These are phyloP conservation scores for Andrena fulva DNA, from an alignment of 2,888 invertebrate genomes.

Conservation along the genomic window DNA sequence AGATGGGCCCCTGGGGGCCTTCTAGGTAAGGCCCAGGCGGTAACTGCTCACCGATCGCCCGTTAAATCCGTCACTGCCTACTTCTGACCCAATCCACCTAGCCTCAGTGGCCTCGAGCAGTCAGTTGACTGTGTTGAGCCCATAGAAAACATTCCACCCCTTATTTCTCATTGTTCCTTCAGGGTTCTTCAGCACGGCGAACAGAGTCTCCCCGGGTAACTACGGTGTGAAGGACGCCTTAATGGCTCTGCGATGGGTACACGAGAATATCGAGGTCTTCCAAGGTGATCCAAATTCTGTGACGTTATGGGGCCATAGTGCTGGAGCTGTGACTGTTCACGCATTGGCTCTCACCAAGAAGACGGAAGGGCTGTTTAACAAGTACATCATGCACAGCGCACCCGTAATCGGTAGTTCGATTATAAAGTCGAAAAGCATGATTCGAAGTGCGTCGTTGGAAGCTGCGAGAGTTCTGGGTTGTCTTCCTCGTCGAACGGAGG, in stretches of 20 bases:
- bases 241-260: constrained; percentile 78
- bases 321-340: constrained; percentile 74
- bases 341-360: constrained; percentile 74
- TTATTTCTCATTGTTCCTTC: constrained; percentile 20
- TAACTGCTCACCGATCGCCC: no score
- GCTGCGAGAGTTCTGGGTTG: constrained; percentile 72
- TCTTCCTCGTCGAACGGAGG: not conserved
- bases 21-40: no score
- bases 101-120: not conserved
- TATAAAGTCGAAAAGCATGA: constrained; percentile 57
- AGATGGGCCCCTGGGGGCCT: no score
- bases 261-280: constrained; percentile 77
- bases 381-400: constrained; percentile 77
- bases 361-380: constrained; percentile 79
- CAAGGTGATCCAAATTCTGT: constrained; percentile 76
- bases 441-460: constrained; percentile 67
- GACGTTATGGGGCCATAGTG: constrained; percentile 77
- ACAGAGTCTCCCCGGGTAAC: constrained; percentile 77
- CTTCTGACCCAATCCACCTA: not conserved
- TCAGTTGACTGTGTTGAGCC: not conserved
- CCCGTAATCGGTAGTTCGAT: constrained; percentile 65
- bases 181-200: constrained; percentile 80
- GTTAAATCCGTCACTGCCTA: no score
- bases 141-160: not conserved
- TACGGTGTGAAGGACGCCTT: constrained; percentile 79